Conservation (phyloP, 2,888 invertebrate species). For the Cheilosia pagana region DNA sequence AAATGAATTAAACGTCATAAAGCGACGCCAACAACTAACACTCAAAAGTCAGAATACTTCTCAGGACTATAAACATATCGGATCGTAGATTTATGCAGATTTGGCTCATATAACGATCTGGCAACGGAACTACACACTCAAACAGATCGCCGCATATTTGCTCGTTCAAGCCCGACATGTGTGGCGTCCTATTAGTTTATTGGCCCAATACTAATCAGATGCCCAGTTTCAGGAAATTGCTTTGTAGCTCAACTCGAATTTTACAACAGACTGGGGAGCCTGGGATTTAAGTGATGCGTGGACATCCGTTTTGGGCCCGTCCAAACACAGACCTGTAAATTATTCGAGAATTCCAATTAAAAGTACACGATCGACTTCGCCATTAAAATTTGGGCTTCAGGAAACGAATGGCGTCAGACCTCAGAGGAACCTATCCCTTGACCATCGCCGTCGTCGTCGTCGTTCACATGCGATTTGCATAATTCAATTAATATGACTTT, state of each 20-base stretch:
- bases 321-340: neutral
- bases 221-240: neutral
- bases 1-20: no score
- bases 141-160: no score
- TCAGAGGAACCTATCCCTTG: neutral
- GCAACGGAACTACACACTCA: conserved; percentile 15
- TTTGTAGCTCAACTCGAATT: neutral
- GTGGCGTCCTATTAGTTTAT: conserved; percentile 18
- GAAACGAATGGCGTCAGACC: conserved; percentile 21
- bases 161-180: neutral
- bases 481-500: conserved; percentile 59
- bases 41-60: conserved; percentile 6
- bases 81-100: conserved; percentile 19
- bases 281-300: conserved; percentile 32
- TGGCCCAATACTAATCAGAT: conserved; percentile 30
- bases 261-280: neutral
- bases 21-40: neutral
- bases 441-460: neutral
- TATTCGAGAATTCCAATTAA: conserved; percentile 34
- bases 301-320: conserved; percentile 2
- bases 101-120: neutral
- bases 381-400: conserved; percentile 17
- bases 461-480: conserved; percentile 42
- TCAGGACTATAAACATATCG: conserved; percentile 24
- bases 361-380: conserved; percentile 35